Evolutionary conservation across 2,888 invertebrate species (phyloP).

Genomic region (Eurytoma adleriae): DNA sequence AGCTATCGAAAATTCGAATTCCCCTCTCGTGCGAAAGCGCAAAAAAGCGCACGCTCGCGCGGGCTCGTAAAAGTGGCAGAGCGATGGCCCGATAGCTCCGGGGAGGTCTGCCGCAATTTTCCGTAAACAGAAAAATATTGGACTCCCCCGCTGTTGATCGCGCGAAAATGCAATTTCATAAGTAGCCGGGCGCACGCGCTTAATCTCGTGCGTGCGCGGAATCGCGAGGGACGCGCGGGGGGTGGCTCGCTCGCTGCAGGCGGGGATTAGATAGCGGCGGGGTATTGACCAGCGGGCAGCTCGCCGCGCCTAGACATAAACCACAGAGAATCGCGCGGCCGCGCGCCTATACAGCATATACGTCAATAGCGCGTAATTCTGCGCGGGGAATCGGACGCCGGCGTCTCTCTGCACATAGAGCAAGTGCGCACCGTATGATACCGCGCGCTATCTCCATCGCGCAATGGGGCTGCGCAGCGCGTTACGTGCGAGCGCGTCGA

Average conservation of each 20-base stretch:
- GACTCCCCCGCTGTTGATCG: neutral
- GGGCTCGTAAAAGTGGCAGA: neutral
- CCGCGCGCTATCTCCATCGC: slow-evolving; percentile 27
- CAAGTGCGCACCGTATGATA: slow-evolving; percentile 32
- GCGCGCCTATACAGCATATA: slow-evolving; percentile 60
- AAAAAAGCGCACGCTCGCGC: neutral
- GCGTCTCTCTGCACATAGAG: slow-evolving; percentile 47
- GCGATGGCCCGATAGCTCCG: too few relatives aligned
- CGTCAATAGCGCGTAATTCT: slow-evolving; percentile 73
- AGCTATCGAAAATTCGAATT: neutral
- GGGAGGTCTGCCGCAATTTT: too few relatives aligned
- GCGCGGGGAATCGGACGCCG: slow-evolving; percentile 65
- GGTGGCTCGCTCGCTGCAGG: neutral
- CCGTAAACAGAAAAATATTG: too few relatives aligned
- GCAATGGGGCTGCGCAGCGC: slow-evolving; percentile 33
- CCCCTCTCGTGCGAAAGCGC: neutral
- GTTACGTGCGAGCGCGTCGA: neutral
- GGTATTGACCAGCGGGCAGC: slow-evolving; percentile 66
- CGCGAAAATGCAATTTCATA: slow-evolving; percentile 61
- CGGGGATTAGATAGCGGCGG: slow-evolving; percentile 64
- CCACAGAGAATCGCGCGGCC: slow-evolving; percentile 71
- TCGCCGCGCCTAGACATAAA: slow-evolving; percentile 74
- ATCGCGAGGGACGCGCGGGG: neutral
- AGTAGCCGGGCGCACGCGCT: slow-evolving; percentile 48
- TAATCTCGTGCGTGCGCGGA: neutral